These are phyloP conservation scores for Eumacrocentrus americanus DNA, from an alignment of 2,888 invertebrate species.

Conservation along the genomic window DNA sequence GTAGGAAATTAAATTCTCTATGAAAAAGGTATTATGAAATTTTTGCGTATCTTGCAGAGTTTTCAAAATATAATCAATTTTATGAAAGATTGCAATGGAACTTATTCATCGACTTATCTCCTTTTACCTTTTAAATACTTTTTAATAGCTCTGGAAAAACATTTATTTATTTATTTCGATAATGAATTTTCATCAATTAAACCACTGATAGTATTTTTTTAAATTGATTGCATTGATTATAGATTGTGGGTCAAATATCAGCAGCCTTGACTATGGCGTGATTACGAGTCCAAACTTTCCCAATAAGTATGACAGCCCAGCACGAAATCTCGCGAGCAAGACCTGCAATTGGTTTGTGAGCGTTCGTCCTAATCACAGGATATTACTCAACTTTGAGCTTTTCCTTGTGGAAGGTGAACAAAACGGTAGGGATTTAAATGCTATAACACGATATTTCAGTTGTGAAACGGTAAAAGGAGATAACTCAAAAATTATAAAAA, in stretches of 20 bases:
- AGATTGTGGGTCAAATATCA: constrained; percentile 93
- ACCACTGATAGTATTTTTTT: too few species aligned
- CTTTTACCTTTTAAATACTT: too few species aligned
- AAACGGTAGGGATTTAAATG: constrained; percentile 65
- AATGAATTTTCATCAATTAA: too few species aligned
- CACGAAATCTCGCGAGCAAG: constrained; percentile 79
- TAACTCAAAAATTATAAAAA: too few species aligned
- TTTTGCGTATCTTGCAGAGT: too few species aligned
- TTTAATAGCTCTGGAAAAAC: too few species aligned
- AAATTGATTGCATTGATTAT: constrained; percentile 27
- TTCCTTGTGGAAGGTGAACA: constrained; percentile 96
- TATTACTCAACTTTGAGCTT: constrained; percentile 88
- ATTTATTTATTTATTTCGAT: background rate
- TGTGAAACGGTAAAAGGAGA: too few species aligned
- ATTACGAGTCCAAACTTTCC: constrained; percentile 92
- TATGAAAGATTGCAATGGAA: too few species aligned
- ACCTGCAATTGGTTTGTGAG: constrained; percentile 97
- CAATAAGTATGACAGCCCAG: constrained; percentile 84
- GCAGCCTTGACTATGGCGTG: constrained; percentile 79
- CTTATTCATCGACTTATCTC: too few species aligned
- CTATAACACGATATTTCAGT: background rate
- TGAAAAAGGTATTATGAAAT: too few species aligned
- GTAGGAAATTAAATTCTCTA: too few species aligned
- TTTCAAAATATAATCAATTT: too few species aligned
- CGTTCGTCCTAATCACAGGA: constrained; percentile 82